These are phyloP conservation scores for Macroglossus sobrinus DNA, from an alignment of 2,113 vertebrate genomes.

Conservation along the genomic window DNA sequence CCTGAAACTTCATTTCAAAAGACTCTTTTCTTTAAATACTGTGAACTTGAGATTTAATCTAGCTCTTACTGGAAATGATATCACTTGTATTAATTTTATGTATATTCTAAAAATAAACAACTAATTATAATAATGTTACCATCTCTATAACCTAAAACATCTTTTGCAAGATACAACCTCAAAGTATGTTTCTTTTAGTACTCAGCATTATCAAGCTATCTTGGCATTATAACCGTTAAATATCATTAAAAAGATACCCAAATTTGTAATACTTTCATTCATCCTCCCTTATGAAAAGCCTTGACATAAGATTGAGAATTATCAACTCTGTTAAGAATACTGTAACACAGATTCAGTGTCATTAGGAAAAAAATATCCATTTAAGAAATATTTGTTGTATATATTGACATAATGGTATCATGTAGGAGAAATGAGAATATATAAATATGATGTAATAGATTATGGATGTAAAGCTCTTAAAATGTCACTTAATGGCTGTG, in stretches of 20 bases:
- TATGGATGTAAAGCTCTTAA: background rate
- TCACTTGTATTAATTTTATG: background rate
- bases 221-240: background rate
- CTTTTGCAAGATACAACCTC: background rate
- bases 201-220: background rate
- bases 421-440: background rate
- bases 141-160: background rate
- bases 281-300: background rate
- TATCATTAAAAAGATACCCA: background rate
- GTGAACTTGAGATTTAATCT: background rate
- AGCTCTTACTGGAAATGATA: background rate
- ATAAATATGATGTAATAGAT: background rate
- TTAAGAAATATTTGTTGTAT: background rate
- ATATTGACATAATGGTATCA: background rate
- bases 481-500: background rate
- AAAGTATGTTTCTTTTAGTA: background rate
- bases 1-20: background rate
- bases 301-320: background rate
- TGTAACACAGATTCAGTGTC: background rate
- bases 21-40: background rate
- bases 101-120: background rate
- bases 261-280: background rate
- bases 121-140: background rate
- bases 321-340: background rate
- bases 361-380: background rate